Evolutionary conservation across 1,140 invertebrate species (phyloP).

Genomic region (Drosophila nikananu): DNA sequence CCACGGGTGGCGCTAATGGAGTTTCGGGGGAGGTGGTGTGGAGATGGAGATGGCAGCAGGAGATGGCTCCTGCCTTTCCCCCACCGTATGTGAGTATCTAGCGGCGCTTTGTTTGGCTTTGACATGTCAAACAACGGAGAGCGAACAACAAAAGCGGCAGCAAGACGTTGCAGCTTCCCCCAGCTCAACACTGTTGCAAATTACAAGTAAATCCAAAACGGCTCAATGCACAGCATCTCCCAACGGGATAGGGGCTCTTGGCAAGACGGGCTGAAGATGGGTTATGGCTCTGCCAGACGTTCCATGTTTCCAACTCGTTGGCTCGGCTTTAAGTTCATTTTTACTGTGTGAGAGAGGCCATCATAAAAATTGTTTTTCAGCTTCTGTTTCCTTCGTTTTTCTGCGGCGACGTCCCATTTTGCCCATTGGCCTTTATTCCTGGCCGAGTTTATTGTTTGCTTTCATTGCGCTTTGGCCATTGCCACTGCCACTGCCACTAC

Average conservation of each 20-base stretch:
- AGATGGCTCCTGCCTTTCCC: neutral
- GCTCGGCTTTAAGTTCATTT: constrained; percentile 73
- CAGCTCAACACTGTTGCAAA: constrained; percentile 73
- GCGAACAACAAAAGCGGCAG: constrained; percentile 49
- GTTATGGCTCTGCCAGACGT: constrained; percentile 63
- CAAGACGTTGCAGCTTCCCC: constrained; percentile 42
- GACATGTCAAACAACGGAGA: constrained; percentile 64
- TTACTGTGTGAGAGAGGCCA: constrained; percentile 40
- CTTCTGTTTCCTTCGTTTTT: constrained; percentile 20
- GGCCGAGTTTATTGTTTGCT: constrained; percentile 72
- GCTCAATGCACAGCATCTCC: constrained; percentile 67
- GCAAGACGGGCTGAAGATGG: constrained; percentile 28
- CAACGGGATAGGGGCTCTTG: neutral
- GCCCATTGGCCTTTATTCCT: constrained; percentile 60
- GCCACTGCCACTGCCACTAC: constrained; percentile 18
- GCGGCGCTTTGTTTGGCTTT: constrained; percentile 68
- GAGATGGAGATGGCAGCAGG: constrained; percentile 1
- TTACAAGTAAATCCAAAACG: constrained; percentile 71
- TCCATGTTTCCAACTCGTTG: constrained; percentile 75
- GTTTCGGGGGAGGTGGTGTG: neutral
- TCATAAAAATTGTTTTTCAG: constrained; percentile 65
- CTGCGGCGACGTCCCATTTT: constrained; percentile 32
- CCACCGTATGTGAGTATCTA: constrained; percentile 22
- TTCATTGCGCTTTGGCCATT: constrained; percentile 51
- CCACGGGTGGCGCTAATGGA: constrained; percentile 40